Evolutionary conservation across 53 echinoderm and acorn worm species (phyloP), one percentile per base, ranked within the genome.

Genomic region (Stichopus horrens): DNA sequence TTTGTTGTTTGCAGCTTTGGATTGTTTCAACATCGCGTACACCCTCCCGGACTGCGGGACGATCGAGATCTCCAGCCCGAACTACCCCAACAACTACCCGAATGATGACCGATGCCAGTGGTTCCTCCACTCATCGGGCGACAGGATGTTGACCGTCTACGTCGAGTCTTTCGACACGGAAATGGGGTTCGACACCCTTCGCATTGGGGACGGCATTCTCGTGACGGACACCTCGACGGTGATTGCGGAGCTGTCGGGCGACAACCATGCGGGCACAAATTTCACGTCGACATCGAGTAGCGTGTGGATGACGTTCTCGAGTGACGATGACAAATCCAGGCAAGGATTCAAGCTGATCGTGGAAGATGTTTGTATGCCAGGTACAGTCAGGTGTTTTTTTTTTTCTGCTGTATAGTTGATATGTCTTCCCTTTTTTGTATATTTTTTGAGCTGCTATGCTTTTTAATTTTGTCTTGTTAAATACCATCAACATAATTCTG

Each of bases 41-140:
- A 86, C 37, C 58, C 82, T 96, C n/a, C 83, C 88, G 7, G 93
- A 90, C 65, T 93, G 93, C 10, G 86, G 89, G 9, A 68, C 88
- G 5, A 63, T 94, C 3, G 83, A 76, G 16, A 90, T 96, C 91
- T 91, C 89, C 76, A 94, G 94, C 74, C 96, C 95, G 23, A 93
- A 95, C 89, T 96, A 90, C 83, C 96, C 96, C 51, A 56, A 18
- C 77, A 89, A 88, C 92, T 96, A 96, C 78, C 83, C 75, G 5
- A 78, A 92, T 89, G 91, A 91, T 76, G 74, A 87, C 22, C 73
- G 81, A 83, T 96, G 96, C 75, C 90, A 92, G 56, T 95, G 91
- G 90, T 88, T 89, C 91, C 63, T 96, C 51, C 76, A 58, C 51
- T 93, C 93, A 11, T 74, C 83, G 14, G 78, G 55, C 6, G 66